These are phyloP conservation scores for Pseudococcus viburni DNA, from an alignment of 2,888 invertebrate species.

Conservation along the genomic window DNA sequence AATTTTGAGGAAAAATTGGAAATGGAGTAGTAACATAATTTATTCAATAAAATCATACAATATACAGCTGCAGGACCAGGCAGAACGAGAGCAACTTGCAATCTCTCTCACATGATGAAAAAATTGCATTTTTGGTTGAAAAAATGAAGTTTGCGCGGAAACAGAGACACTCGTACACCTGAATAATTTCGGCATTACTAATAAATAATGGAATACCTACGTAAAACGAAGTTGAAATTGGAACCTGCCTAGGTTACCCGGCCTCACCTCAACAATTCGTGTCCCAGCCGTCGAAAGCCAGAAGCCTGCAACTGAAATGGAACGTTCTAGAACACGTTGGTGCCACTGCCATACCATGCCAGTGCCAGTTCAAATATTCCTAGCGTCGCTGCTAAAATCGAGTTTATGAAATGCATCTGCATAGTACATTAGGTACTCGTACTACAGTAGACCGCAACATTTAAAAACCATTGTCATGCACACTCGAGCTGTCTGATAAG, in stretches of 20 bases:
- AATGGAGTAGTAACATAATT: no score
- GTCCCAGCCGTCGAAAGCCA: not conserved
- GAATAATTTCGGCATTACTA: no score
- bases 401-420: conserved; percentile 15
- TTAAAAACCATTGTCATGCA: not conserved
- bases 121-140: no score
- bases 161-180: no score
- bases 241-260: not conserved
- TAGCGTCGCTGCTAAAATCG: not conserved
- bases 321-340: conserved; percentile 17
- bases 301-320: not conserved
- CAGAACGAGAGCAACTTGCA: no score
- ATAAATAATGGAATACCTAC: not conserved
- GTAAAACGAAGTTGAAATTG: not conserved
- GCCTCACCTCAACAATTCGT: not conserved
- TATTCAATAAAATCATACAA: no score
- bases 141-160: no score
- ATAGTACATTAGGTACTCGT: not conserved
- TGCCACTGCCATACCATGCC: not conserved
- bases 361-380: not conserved
- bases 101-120: no score
- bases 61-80: no score
- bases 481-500: conserved; percentile 12
- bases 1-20: no score
- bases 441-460: not conserved